Evolutionary conservation across 1,140 invertebrate species (phyloP), one percentile per base, ranked within the genome.

Genomic region (Drosophila tsacasi): DNA sequence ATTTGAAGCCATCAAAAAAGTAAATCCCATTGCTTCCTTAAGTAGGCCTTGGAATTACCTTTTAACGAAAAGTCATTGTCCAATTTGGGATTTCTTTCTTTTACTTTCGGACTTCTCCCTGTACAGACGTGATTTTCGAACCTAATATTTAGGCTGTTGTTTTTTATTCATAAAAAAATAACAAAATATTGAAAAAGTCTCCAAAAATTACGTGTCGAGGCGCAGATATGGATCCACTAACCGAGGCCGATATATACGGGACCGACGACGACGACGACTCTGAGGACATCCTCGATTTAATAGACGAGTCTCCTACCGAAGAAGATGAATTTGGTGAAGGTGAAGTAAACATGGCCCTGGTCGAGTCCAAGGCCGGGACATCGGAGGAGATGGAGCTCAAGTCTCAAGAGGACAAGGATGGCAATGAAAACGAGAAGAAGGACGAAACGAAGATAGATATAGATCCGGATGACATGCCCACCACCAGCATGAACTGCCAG

Each of bases 401-500:
- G 5, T 17, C 13, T 7, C 7, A 17, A 7, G 15, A 32, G 30
- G 3, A 4, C 30, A 27, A 30, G 7, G 27, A 8, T 1, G 27
- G 8, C 27, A 30, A 0, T 7, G 8, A 49, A 3, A 49, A n/a
- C 8, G 25, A 50, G 17, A 3, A n/a, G 17, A 10, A 5, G 1
- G 13, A 23, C 15, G 15, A 15, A 10, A 12, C 2, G 17, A 13
- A 17, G 8, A 2, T 25, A 17, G 2, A 10, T 2, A 17, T 49
- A 0, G 23, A 27, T 30, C 35, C 35, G 1, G 67, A 71, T 19
- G 62, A 66, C 30, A 19, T 32, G 27, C 62, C 68, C 5, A 72
- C 68, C 25, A 66, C 62, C 42, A 72, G 68, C 21, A 21, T 19
- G 2, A 67, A 72, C 10, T 72, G 67, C 15, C 49, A 66, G 13